These are phyloP conservation scores for Megaceryle maxima DNA, from an alignment of 2,113 vertebrate genomes.

Conservation along the genomic window DNA sequence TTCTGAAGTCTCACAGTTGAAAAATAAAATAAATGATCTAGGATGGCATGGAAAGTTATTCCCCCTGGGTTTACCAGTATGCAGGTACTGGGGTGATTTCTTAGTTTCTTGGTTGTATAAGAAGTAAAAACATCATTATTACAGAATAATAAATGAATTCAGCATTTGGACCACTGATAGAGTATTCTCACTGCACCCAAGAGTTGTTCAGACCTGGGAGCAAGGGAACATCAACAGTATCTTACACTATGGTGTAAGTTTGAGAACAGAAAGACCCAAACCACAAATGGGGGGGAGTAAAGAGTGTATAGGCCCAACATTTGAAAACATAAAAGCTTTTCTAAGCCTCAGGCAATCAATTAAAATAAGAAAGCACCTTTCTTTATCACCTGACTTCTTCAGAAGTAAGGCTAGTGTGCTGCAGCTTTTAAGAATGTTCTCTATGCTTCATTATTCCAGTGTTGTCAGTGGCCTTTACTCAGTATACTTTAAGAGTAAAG, in stretches of 20 bases:
- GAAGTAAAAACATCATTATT: not conserved
- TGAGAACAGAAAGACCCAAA: not conserved
- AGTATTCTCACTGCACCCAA: not conserved
- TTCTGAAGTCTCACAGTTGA: not conserved
- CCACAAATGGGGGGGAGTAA: not conserved
- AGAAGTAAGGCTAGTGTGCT: not conserved
- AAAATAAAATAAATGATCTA: not conserved
- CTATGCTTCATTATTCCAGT: not conserved
- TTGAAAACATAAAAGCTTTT: not conserved
- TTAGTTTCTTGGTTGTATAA: not conserved
- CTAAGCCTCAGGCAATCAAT: not conserved
- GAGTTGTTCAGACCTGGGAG: not conserved
- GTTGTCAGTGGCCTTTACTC: not conserved
- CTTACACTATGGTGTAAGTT: not conserved
- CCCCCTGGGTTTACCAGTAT: not conserved
- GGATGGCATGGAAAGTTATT: not conserved
- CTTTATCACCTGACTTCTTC: not conserved
- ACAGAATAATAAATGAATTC: not conserved
- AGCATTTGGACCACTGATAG: not conserved
- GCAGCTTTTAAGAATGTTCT: not conserved
- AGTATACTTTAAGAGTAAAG: not conserved
- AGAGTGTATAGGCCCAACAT: not conserved
- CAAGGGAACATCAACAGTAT: not conserved
- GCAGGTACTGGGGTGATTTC: not conserved
- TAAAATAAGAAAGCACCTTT: not conserved